phyloP scores from a whole-genome alignment of 1,140 invertebrate species.

The Drosophila ananassae region DNA sequence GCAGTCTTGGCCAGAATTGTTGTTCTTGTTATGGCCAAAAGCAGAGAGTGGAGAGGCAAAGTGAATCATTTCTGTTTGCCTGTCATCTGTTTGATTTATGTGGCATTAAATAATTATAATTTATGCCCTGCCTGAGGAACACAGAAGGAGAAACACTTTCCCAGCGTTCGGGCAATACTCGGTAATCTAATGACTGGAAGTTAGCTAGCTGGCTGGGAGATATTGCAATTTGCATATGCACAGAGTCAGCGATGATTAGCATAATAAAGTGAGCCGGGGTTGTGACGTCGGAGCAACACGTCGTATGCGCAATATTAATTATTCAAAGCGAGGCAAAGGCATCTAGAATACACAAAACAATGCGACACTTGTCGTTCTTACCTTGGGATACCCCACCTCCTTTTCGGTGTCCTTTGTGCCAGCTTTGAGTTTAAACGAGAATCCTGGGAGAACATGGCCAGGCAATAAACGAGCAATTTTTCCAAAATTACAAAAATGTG shows the following conservation, averaged over 20 bases:
- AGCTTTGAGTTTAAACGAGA: slow-evolving; percentile 55
- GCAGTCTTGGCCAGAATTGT: slow-evolving; percentile 44
- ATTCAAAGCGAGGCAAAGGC: slow-evolving; percentile 54
- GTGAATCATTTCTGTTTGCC: slow-evolving; percentile 32
- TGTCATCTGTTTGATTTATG: slow-evolving; percentile 72
- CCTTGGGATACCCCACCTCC: background rate
- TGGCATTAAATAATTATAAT: slow-evolving; percentile 71
- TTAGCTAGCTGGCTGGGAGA: slow-evolving; percentile 14
- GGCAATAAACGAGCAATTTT: slow-evolving; percentile 77
- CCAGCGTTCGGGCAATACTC: background rate
- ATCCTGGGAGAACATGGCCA: slow-evolving; percentile 47
- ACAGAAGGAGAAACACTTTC: background rate
- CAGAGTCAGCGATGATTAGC: slow-evolving; percentile 52
- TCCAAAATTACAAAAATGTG: slow-evolving; percentile 78
- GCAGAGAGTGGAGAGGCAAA: background rate
- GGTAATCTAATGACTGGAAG: slow-evolving; percentile 34
- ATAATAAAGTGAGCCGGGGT: slow-evolving; percentile 58
- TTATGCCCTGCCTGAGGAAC: slow-evolving; percentile 13
- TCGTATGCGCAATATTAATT: slow-evolving; percentile 80
- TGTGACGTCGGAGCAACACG: slow-evolving; percentile 53
- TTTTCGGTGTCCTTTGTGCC: background rate
- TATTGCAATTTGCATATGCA: slow-evolving; percentile 51
- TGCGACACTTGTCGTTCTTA: slow-evolving; percentile 31
- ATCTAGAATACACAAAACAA: slow-evolving; percentile 34
- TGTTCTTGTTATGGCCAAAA: slow-evolving; percentile 30